Evolutionary conservation across 2,113 vertebrate species (phyloP).

Genomic region (Otis tarda): DNA sequence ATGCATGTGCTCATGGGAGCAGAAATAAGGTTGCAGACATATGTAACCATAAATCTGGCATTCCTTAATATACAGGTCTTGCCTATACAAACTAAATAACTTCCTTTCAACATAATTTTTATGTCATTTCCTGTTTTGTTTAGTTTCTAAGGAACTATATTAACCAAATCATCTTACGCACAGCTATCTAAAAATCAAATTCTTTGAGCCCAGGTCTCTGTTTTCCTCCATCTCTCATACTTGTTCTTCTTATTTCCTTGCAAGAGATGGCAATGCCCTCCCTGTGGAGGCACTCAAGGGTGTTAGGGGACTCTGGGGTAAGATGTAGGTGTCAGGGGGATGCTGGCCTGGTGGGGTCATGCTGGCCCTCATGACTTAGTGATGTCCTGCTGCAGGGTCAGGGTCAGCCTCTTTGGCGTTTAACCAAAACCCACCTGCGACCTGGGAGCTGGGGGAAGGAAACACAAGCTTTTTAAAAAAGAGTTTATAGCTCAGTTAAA

Average conservation of each 20-base stretch:
- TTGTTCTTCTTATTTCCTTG: not conserved
- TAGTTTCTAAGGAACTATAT: slow-evolving; percentile 40
- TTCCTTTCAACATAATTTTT: slow-evolving; percentile 37
- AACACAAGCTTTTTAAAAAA: not conserved
- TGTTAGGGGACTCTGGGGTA: not conserved
- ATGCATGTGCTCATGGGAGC: slow-evolving; percentile 31
- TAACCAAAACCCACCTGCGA: not conserved
- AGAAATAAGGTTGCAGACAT: not conserved
- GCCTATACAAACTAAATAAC: slow-evolving; percentile 24
- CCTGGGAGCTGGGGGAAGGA: not conserved
- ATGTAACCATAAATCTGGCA: slow-evolving; percentile 28
- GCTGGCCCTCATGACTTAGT: accelerated
- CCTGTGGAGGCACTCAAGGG: accelerated
- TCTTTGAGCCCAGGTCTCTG: not conserved
- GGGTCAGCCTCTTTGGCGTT: not conserved
- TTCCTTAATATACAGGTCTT: slow-evolving; percentile 16
- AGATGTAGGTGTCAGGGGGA: not conserved
- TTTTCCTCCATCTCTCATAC: not conserved
- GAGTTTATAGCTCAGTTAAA: not conserved
- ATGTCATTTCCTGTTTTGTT: slow-evolving; percentile 45
- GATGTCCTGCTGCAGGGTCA: accelerated
- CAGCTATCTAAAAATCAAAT: not conserved
- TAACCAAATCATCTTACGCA: not conserved
- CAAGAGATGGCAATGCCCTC: not conserved
- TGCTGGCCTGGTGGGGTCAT: not conserved